Evolutionary conservation across 2,797 vertebrate species (phyloP), one percentile per base, ranked within the genome.

Genomic region (Gallinago nigripennis): DNA sequence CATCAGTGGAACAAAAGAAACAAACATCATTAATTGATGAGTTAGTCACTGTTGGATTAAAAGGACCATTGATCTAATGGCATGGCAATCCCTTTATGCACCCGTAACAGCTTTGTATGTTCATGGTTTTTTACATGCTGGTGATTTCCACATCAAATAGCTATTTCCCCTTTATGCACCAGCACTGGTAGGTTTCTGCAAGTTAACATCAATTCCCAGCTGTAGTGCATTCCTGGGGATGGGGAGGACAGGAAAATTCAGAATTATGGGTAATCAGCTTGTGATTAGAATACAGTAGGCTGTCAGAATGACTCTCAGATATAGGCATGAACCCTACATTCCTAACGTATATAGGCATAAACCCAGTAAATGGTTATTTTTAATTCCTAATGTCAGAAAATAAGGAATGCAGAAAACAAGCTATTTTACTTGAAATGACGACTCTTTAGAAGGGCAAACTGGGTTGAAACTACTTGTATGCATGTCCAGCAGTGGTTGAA

Each of bases 61-160:
- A 86, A 76, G 35, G 46, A n/a, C 20, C 37, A 16, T 31, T 85
- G 70, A 51, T 63, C 54, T 86, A 72, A 69, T 54, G n/a, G 15
- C 56, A 30, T 46, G 46, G 17, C 23, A 71, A 4, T 86, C 43
- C 3, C 19, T 90, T 68, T 82, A 46, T 56, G 25, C 15, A 65
- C n/a, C 43, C 4, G 2, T 63, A 76, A 76, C 37, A 20, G 6
- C 8, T 16, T 41, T 58, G 12, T 53, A 25, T 0, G 0, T 69
- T 72, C 30, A 48, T 72, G 21, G 0, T 25, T 68, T 54, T 87
- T 83, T 35, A 31, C 30, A 16, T 65, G 43, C 37, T 53, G 35
- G 20, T 46, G 31, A 78, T 90, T 90, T 91, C 37, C 8, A 35
- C 16, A 60, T 50, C 16, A 35, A 54, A 58, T 23, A 75, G 18